phyloP scores from a whole-genome alignment of 1,140 invertebrate species.

The Carcinoscorpius rotundicauda region DNA sequence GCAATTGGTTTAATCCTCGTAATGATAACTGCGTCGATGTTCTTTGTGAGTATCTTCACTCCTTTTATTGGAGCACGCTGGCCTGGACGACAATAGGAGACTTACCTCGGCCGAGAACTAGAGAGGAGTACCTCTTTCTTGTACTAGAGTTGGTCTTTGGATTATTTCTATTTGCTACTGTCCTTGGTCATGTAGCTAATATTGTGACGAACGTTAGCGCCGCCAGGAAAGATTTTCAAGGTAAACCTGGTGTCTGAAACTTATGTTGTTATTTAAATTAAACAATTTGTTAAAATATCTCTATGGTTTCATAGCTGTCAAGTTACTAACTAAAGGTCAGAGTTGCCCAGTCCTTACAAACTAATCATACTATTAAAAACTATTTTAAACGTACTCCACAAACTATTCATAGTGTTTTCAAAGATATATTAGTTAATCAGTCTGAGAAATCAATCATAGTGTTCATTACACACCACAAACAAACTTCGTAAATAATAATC shows the following conservation, averaged over 20 bases:
- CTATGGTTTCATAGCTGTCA: too few species aligned
- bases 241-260: slow-evolving; percentile 39
- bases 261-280: too few species aligned
- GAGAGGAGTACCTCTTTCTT: slow-evolving; percentile 80
- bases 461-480: too few species aligned
- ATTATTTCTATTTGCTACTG: slow-evolving; percentile 76
- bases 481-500: too few species aligned
- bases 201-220: slow-evolving; percentile 90
- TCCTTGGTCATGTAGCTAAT: slow-evolving; percentile 84
- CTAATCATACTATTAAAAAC: too few species aligned
- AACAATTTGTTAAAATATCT: too few species aligned
- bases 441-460: too few species aligned
- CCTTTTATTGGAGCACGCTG: slow-evolving; percentile 94
- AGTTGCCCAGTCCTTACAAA: too few species aligned
- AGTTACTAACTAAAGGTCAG: too few species aligned
- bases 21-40: slow-evolving; percentile 53
- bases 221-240: slow-evolving; percentile 87
- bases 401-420: too few species aligned
- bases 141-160: slow-evolving; percentile 79
- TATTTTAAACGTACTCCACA: too few species aligned
- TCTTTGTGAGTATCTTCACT: slow-evolving; percentile 86
- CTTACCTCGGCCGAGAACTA: slow-evolving; percentile 54
- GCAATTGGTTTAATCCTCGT: slow-evolving; percentile 57
- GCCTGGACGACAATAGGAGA: slow-evolving; percentile 77
- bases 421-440: too few species aligned